Evolutionary conservation across 2,888 invertebrate species (phyloP), one percentile per base, ranked within the genome.

Genomic region (Perdita meconis): DNA sequence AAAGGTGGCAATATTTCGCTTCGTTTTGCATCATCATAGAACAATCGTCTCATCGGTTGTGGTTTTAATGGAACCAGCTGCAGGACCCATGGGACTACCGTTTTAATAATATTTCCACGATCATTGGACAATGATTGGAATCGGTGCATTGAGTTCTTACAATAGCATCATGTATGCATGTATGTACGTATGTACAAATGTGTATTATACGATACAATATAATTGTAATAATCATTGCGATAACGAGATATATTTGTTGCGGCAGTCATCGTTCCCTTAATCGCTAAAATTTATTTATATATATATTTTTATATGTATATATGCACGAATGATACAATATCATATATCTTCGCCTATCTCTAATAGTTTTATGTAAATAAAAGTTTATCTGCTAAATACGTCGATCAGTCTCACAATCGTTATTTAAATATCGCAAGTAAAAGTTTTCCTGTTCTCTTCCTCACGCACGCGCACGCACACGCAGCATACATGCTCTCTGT

Each of bases 351-450:
- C 79, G 70, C 82, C 80, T 86, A 84, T 81, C 56, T 70, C 81
- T 88, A 89, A 86, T 86, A 89, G 86, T 88, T 89, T 80, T 87
- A 87, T 86, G 87, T 90, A 88, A 89, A 90, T 90, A 89, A 90
- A 87, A 88, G 79, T 88, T n/a, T 88, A 90, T 89, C 85, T 88
- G 87, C 87, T 89, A 88, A 89, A 90, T 90, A 91, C 87, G 90
- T 90, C 91, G 89, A 91, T 92, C 92, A 92, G 92, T 92, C 92
- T 92, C 92, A 90, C 89, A 92, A 92, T 90, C 90, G 82, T 88
- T 80, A 87, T 84, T 86, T 83, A 83, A 75, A 84, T 81, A 77
- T 83, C 86, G 82, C 47, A 86, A 85, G 80, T 72, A 73, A 78
- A 81, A 78, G 74, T 77, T 79, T n/a, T 67, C 24, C 24, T 19